These are phyloP conservation scores for Phortica magna DNA, from an alignment of 2,888 invertebrate species.

Conservation along the genomic window DNA sequence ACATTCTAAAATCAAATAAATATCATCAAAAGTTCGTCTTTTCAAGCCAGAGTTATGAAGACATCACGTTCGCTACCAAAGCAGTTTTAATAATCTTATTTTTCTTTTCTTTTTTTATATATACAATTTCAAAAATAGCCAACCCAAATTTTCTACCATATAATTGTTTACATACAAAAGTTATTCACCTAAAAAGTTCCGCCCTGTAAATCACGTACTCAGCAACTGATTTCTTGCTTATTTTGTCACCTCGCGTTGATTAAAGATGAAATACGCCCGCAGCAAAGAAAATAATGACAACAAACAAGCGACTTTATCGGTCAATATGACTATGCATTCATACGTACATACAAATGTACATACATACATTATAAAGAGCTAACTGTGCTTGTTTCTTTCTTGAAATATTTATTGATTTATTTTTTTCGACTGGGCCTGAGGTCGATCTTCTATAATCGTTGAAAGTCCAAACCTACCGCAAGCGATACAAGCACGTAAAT, in stretches of 20 bases:
- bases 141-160: not conserved
- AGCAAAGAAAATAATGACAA: not conserved
- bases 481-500: constrained; percentile 33
- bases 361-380: not conserved
- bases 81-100: not conserved
- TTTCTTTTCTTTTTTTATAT: too few relatives aligned
- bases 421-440: constrained; percentile 40
- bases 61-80: not conserved
- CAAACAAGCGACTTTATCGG: constrained; percentile 19
- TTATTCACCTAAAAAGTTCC: constrained; percentile 8
- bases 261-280: not conserved
- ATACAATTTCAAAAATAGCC: not conserved
- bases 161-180: constrained; percentile 9
- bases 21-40: not conserved
- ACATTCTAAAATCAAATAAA: not conserved
- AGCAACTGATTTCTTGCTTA: constrained; percentile 13
- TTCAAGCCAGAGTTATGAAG: not conserved
- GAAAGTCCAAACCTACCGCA: constrained; percentile 53
- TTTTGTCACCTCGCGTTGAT: constrained; percentile 10
- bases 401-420: constrained; percentile 34
- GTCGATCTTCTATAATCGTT: constrained; percentile 49
- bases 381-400: not conserved
- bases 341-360: constrained; percentile 8
- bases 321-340: not conserved
- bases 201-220: constrained; percentile 7